Percentiles rank a stretch among this genome's conserved stretches.
Conservation (phyloP, 2,888 invertebrate genomes). For the Spisula solida region DNA sequence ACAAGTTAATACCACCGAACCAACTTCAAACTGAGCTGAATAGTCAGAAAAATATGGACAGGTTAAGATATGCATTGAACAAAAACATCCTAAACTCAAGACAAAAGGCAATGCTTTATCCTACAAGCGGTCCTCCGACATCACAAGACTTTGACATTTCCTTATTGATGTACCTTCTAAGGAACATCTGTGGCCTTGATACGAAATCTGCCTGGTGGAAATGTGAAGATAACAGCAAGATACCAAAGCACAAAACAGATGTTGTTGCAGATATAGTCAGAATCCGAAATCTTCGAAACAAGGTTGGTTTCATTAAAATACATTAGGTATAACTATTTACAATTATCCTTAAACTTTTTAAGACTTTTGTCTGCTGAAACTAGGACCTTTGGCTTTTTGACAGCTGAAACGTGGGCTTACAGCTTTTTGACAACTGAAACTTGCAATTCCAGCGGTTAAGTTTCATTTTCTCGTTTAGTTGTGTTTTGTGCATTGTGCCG, state of each 20-base stretch:
- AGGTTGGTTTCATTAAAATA: neutral
- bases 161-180: conserved; percentile 15
- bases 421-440: no score
- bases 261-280: conserved; percentile 26
- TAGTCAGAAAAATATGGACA: neutral
- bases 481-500: no score
- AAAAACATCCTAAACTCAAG: neutral
- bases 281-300: conserved; percentile 26
- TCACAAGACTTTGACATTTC: conserved; percentile 30
- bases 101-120: neutral
- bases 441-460: no score
- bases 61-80: neutral
- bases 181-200: conserved; percentile 16
- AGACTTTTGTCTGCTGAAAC: no score
- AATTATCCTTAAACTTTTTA: no score
- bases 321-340: no score
- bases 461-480: no score
- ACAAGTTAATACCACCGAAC: neutral
- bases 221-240: conserved; percentile 24
- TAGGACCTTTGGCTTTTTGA: no score
- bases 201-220: conserved; percentile 25
- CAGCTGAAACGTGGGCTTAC: no score
- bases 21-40: neutral
- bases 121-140: neutral
- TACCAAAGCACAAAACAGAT: neutral